Evolutionary conservation across 2,113 vertebrate species (phyloP).

Genomic region (Struthio camelus): DNA sequence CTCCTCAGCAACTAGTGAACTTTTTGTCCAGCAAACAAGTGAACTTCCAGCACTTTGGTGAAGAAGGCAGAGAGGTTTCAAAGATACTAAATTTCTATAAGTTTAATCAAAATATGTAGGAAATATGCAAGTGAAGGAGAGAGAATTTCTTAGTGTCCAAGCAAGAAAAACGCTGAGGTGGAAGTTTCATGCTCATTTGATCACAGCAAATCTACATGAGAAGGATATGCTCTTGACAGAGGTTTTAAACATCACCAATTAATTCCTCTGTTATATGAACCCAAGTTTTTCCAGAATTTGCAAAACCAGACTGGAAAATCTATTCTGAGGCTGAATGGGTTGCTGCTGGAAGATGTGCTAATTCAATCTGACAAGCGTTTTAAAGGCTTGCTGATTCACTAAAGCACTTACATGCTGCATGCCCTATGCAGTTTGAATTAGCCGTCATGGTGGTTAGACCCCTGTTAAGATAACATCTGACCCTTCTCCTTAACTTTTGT

Average conservation of each 20-base stretch:
- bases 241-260: background rate
- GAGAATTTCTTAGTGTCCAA: background rate
- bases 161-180: background rate
- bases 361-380: conserved; percentile 39
- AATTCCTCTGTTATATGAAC: background rate
- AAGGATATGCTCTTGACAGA: background rate
- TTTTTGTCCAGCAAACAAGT: too few species aligned
- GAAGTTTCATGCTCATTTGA: background rate
- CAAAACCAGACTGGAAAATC: background rate
- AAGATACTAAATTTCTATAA: background rate
- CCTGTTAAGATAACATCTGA: conserved; percentile 47
- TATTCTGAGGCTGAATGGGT: background rate
- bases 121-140: background rate
- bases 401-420: conserved; percentile 65
- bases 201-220: background rate
- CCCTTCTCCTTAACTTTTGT: conserved; percentile 37
- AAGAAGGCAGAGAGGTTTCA: background rate
- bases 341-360: conserved; percentile 24
- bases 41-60: background rate
- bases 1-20: background rate
- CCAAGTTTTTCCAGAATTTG: background rate
- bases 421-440: background rate
- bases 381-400: conserved; percentile 40
- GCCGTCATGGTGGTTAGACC: background rate
- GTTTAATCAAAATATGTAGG: background rate